Base-by-base conservation (phyloP, 2,797 vertebrate genomes). In the Arnoldichthys spilopterus region DNA sequence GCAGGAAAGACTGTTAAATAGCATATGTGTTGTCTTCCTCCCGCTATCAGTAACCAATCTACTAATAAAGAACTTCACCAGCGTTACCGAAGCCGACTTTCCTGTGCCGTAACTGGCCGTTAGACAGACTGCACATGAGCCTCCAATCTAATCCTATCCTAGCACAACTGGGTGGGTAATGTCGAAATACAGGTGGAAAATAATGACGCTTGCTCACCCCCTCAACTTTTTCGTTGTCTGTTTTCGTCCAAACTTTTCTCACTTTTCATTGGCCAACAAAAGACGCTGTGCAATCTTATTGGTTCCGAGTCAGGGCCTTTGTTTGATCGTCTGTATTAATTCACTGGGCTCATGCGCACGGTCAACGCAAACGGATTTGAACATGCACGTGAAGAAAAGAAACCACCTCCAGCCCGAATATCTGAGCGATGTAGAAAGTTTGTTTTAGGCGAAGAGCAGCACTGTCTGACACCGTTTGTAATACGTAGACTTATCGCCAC, bases 281-380 rank as follows among this genome's bases (percentile, higher is more conserved):
- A 64, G 67, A 34, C n/a, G 71, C 76, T 1, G 15, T 24, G 74
- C 43, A 30, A 51, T 26, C 76, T 75, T 51, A 87, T 88, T 88
- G 87, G 90, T 67, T 75, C 76, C 20, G 59, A 22, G n/a, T 64
- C 11, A 77, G 81, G 80, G 43, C 78, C 83, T 22, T 26, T 72
- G 78, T 72, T 77, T 8, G 47, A 58, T 74, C 47, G 63, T 40
- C 68, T 37, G 68, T 77, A 63, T 43, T 51, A 80, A 77, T 79
- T 64, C 5, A 37, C 16, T 59, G 49, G 75, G 32, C 61, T 51
- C 32, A 64, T 71, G 61, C 76, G 54, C 78, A 13, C 26, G 18
- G 22, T 11, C 7, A 32, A 8, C 30, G 2, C 34, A 70, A 30
- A 73, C 40, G 64, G 15, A 13, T 73, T 3, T 40, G 61, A 32